phyloP scores from a whole-genome alignment of 2,113 vertebrate species.

The Ailuropoda melanoleuca region DNA sequence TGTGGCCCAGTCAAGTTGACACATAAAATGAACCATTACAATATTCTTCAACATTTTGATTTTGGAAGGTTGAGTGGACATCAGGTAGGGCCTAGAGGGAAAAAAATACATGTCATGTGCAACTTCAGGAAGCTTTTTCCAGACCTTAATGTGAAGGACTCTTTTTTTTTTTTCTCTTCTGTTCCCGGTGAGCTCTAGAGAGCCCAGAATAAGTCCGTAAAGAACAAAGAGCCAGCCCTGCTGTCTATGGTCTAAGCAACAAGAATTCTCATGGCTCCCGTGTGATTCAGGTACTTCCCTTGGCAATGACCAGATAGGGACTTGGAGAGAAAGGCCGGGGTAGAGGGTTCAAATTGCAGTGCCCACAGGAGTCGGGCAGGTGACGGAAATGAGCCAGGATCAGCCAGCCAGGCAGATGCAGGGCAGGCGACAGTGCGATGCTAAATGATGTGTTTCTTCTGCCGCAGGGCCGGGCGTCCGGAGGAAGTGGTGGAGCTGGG shows the following conservation, averaged over 20 bases:
- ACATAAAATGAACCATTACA: not conserved
- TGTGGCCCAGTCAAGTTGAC: not conserved
- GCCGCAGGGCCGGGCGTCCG: not conserved
- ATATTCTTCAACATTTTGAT: slow-evolving; percentile 4
- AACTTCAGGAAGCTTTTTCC: not conserved
- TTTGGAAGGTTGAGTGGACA: not conserved
- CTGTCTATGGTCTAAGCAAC: not conserved
- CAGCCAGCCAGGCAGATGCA: not conserved
- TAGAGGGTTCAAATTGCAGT: not conserved
- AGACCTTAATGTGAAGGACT: not conserved
- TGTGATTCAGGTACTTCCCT: not conserved
- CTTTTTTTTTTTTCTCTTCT: not conserved
- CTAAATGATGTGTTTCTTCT: not conserved
- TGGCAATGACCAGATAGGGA: not conserved
- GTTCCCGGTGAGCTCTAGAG: not conserved
- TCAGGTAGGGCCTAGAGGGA: not conserved
- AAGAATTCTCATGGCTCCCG: not conserved
- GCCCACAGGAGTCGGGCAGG: not conserved
- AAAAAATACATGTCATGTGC: not conserved
- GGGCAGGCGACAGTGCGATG: not conserved
- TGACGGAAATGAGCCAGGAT: not conserved
- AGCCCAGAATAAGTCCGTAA: not conserved
- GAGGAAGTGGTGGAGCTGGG: not conserved
- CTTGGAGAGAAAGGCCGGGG: not conserved
- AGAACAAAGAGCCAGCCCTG: not conserved